Conservation (phyloP, 1,140 invertebrate genomes). For the Uloborus diversus region DNA sequence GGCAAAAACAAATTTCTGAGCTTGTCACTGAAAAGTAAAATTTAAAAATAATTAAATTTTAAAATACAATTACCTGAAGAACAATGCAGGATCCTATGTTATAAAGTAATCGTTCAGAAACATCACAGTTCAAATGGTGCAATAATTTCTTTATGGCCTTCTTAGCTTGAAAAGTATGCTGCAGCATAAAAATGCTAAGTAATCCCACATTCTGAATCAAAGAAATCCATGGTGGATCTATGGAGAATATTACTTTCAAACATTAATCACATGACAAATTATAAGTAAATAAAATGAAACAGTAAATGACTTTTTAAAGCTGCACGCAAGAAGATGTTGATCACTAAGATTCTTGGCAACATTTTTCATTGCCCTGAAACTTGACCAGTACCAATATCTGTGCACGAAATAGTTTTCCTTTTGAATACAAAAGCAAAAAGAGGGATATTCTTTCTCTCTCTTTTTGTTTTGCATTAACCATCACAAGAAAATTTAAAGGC, state of each 20-base stretch:
- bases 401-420: no score
- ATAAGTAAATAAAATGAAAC: background rate
- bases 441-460: background rate
- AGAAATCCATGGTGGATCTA: background rate
- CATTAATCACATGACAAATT: background rate
- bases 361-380: no score
- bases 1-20: background rate
- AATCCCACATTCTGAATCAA: background rate
- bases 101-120: constrained; percentile 31
- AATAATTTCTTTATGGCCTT: constrained; percentile 1
- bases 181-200: constrained; percentile 4
- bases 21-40: background rate
- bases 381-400: no score
- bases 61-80: constrained; percentile 20
- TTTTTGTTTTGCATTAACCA: no score
- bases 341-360: no score
- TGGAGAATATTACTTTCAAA: background rate
- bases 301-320: no score
- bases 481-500: no score
- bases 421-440: background rate
- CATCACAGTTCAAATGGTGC: background rate
- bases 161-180: constrained; percentile 14
- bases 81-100: constrained; percentile 20
- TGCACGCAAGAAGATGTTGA: no score
- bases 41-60: background rate